These are phyloP conservation scores for Drosophila phalerata DNA, from an alignment of 2,888 invertebrate species.

Conservation along the genomic window DNA sequence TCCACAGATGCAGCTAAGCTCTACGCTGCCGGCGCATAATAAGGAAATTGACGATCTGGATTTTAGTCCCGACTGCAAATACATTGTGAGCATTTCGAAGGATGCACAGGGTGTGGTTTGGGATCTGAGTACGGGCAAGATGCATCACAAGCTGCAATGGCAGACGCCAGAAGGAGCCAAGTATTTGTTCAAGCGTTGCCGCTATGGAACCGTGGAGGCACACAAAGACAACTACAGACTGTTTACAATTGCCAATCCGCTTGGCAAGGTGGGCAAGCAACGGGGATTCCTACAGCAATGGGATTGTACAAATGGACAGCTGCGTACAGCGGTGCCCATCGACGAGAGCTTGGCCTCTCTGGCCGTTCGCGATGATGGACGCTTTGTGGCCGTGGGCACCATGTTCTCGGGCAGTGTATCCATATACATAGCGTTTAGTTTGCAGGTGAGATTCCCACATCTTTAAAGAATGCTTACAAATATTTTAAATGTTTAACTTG, in stretches of 20 bases:
- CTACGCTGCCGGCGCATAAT: constrained; percentile 91
- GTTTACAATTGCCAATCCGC: constrained; percentile 93
- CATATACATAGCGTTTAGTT: constrained; percentile 95
- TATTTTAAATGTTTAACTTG: too few relatives aligned
- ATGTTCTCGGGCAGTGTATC: constrained; percentile 97
- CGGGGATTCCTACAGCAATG: constrained; percentile 92
- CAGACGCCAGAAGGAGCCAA: constrained; percentile 91
- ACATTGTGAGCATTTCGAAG: constrained; percentile 94
- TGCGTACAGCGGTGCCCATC: constrained; percentile 88
- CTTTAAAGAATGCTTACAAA: too few relatives aligned
- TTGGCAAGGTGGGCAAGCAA: constrained; percentile 90
- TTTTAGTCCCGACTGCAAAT: constrained; percentile 92
- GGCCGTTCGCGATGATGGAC: constrained; percentile 95
- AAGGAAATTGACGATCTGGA: constrained; percentile 98
- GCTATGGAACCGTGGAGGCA: constrained; percentile 91
- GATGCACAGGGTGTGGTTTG: constrained; percentile 94
- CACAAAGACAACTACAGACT: constrained; percentile 89
- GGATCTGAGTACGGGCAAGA: constrained; percentile 88
- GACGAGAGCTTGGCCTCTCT: constrained; percentile 93
- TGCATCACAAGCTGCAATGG: constrained; percentile 91
- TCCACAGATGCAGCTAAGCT: constrained; percentile 90
- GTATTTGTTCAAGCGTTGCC: constrained; percentile 93
- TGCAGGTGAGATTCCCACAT: constrained; percentile 88
- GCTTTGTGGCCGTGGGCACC: constrained; percentile 96
- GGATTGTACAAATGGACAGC: constrained; percentile 88